Percentiles rank a stretch among this genome's conserved stretches.
phyloP scores from a whole-genome alignment of 2,888 invertebrate species.

The Synergus umbraculus region DNA sequence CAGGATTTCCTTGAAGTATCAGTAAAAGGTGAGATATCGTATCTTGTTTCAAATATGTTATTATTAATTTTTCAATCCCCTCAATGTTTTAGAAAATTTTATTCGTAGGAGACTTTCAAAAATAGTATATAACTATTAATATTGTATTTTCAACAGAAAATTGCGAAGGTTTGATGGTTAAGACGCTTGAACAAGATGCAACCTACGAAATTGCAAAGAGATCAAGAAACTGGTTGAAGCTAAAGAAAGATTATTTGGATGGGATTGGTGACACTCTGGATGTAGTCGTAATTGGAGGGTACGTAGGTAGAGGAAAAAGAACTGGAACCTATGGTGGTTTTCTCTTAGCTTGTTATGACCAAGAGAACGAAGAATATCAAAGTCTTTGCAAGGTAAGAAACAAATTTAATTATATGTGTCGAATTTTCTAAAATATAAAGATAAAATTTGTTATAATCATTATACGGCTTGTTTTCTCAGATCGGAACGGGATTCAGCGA shows the following conservation, averaged over 20 bases:
- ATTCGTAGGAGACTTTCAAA: not conserved
- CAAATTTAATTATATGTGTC: constrained; percentile 1
- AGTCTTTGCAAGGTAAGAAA: constrained; percentile 89
- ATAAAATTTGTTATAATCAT: constrained; percentile 6
- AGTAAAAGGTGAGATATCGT: constrained; percentile 83
- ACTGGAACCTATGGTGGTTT: constrained; percentile 97
- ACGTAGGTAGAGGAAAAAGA: constrained; percentile 94
- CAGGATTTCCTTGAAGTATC: constrained; percentile 96
- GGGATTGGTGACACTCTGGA: constrained; percentile 98
- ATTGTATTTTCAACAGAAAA: constrained; percentile 81
- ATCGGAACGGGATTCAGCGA: constrained; percentile 97
- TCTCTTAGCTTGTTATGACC: constrained; percentile 95
- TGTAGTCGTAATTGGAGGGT: constrained; percentile 96
- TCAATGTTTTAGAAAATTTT: too few relatives aligned
- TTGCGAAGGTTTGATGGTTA: constrained; percentile 99
- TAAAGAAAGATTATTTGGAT: constrained; percentile 98
- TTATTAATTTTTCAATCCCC: too few relatives aligned
- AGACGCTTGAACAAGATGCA: constrained; percentile 92
- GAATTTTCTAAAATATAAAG: constrained; percentile 11
- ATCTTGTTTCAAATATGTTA: too few relatives aligned
- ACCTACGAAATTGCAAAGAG: constrained; percentile 98
- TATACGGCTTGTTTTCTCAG: constrained; percentile 72
- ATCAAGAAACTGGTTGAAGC: constrained; percentile 95
- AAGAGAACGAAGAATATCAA: constrained; percentile 94
- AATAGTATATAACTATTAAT: not conserved